These are phyloP conservation scores for Drosophila repletoides DNA, from an alignment of 1,140 invertebrate species.

Conservation along the genomic window DNA sequence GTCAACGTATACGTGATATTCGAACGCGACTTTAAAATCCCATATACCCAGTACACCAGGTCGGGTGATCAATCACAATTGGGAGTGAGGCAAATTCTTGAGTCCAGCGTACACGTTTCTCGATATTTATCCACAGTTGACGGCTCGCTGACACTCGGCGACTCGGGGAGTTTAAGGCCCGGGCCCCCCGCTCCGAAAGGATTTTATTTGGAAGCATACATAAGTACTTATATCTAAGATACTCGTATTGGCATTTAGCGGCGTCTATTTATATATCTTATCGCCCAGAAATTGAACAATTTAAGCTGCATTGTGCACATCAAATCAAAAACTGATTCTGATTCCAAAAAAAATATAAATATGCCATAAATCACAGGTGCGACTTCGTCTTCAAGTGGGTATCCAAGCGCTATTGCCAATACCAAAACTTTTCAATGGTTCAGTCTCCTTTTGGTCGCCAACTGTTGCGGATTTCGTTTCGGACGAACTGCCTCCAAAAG, in stretches of 20 bases:
- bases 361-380: conserved; percentile 32
- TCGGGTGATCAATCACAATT: conserved; percentile 35
- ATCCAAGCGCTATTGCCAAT: background rate
- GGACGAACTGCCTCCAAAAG: background rate
- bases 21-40: background rate
- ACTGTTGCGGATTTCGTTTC: conserved; percentile 39
- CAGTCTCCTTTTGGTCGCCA: conserved; percentile 53
- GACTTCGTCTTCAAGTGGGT: background rate
- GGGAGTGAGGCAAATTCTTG: background rate
- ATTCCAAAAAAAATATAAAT: no score
- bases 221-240: conserved; percentile 24
- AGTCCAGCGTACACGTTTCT: conserved; percentile 35
- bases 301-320: conserved; percentile 74
- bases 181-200: conserved; percentile 1
- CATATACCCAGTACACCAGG: background rate
- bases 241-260: conserved; percentile 45
- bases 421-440: conserved; percentile 29
- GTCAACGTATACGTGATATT: conserved; percentile 43
- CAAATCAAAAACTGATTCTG: conserved; percentile 48
- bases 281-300: conserved; percentile 65
- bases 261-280: conserved; percentile 59
- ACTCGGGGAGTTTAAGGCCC: background rate
- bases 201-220: conserved; percentile 2
- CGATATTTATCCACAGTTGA: conserved; percentile 34
- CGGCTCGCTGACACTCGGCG: conserved; percentile 1